Base-by-base conservation (phyloP, 2,888 invertebrate species). In the Andrena bicolor region DNA sequence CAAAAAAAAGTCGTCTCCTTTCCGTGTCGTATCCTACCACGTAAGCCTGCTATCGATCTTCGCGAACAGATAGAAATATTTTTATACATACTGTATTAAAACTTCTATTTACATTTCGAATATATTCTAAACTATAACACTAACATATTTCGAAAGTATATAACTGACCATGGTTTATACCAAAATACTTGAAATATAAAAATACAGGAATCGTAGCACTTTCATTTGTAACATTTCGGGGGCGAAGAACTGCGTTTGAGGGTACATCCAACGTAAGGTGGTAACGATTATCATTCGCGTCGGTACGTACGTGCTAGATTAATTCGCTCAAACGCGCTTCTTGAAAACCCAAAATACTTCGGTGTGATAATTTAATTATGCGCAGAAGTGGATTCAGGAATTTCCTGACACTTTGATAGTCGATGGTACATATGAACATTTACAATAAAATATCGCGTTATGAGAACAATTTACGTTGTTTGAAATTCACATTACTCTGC, bases 131-230 rank as follows among this genome's bases (percentile, higher is more conserved):
- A 68, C 35, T 72, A 64, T 75, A 83, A 77, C 41, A 32, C 69
- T 82, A 73, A 80, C 20, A 30, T 66, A 63, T 63, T 49, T 76
- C 20, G 20, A 74, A 76, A 73, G 73, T 66, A 75, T 73, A 74
- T 60, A 81, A 75, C 75, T 75, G 69, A 86, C 80, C 82, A 86
- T 86, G 86, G 84, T 83, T 84, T 80, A 86, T 80, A 81, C 82
- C 41, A 76, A 84, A 84, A 84, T 86, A 83, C 64, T 69, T 80
- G 70, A 78, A 71, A 80, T 84, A 86, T 73, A 86, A 84, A 84
- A 84, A 86, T 86, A 83, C 82, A 84, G 80, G 81, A 78, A 80
- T 78, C 74, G 74, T 63, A 81, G 75, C 76, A 80, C 70, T 76
- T 81, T 56, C 63, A 76, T 76, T 72, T 71, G 28, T 76, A 75